phyloP scores from a whole-genome alignment of 2,888 invertebrate genomes.

The Hirtodrosophila trivittata region DNA sequence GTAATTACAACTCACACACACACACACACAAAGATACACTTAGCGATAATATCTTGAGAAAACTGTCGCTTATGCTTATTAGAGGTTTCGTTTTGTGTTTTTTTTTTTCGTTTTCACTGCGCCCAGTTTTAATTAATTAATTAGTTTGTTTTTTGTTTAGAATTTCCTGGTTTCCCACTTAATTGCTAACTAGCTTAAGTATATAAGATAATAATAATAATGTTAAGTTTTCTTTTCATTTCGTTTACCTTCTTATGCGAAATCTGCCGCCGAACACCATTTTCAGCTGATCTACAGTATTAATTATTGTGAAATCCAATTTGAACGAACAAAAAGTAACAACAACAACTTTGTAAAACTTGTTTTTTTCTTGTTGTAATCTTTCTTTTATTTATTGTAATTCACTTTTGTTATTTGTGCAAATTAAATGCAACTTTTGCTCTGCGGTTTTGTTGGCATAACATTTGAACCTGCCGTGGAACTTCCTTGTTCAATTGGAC shows the following conservation, averaged over 20 bases:
- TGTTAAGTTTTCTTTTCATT: constrained; percentile 1
- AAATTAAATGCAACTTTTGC: constrained; percentile 69
- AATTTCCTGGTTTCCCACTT: constrained; percentile 47
- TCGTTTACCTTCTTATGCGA: constrained; percentile 83
- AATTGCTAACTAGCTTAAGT: not conserved
- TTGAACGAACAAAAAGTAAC: constrained; percentile 38
- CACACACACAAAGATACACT: constrained; percentile 41
- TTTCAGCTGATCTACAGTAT: constrained; percentile 80
- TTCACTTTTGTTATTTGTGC: constrained; percentile 52
- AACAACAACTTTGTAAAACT: constrained; percentile 13
- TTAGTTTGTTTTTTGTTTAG: constrained; percentile 21
- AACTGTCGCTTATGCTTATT: constrained; percentile 67
- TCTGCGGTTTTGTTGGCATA: constrained; percentile 52
- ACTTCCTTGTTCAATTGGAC: constrained; percentile 63
- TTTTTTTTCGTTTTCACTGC: constrained; percentile 41
- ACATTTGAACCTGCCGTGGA: constrained; percentile 69
- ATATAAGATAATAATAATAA: not conserved
- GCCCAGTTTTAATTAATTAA: constrained; percentile 50
- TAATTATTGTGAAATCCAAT: constrained; percentile 81
- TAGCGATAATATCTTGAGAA: constrained; percentile 44
- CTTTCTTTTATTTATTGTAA: constrained; percentile 42
- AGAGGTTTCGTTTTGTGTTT: constrained; percentile 12
- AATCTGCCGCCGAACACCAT: constrained; percentile 84
- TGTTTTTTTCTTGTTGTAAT: constrained; percentile 24
- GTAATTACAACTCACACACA: constrained; percentile 23